Evolutionary conservation across 2,888 invertebrate species (phyloP), one percentile per base, ranked within the genome.

Genomic region (Drosophila monieri): DNA sequence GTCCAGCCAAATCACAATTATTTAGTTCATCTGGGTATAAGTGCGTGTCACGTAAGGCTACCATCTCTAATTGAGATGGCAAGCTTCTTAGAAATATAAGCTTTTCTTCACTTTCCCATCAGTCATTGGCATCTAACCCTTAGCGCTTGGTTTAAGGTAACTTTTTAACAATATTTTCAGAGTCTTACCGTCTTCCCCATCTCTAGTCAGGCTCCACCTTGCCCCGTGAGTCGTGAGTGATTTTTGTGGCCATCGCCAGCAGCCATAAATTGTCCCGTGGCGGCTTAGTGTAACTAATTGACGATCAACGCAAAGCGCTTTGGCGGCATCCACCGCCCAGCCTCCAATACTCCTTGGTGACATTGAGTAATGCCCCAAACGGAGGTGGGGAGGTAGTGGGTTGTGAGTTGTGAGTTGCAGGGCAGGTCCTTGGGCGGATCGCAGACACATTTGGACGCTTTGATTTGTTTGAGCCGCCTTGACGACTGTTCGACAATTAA

Each of bases 401-500:
- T 9, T 27, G 27, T 9, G 9, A 25, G 25, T 25, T 25, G 25
- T 6, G 6, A 21, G 52, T 9, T 54, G 14, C 1, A 30, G 49
- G 54, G 48, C 49, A 60, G 61, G 41, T 65, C 67, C 67, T 65
- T 43, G 32, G 47, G 67, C 43, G 25, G 39, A 37, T 15, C 47
- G 32, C 59, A 60, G 68, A 57, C 60, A 72, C 49, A 65, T 69
- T 64, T 51, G 65, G 66, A 65, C 46, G 62, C 83, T 81, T 81
- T 85, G 87, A 85, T 78, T 87, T 87, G 83, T 76, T 77, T 71
- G 57, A 65, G 70, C 62, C 68, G 70, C 84, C 47, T 55, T 85
- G 84, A 85, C 85, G 85, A 73, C 78, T 88, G 58, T 49, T 62
- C 85, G 74, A 85, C 81, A 83, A 83, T 87, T 83, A 83, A 75